Evolutionary conservation across 2,888 invertebrate genomes (phyloP).

Genomic region (Stenotaenia linearis): DNA sequence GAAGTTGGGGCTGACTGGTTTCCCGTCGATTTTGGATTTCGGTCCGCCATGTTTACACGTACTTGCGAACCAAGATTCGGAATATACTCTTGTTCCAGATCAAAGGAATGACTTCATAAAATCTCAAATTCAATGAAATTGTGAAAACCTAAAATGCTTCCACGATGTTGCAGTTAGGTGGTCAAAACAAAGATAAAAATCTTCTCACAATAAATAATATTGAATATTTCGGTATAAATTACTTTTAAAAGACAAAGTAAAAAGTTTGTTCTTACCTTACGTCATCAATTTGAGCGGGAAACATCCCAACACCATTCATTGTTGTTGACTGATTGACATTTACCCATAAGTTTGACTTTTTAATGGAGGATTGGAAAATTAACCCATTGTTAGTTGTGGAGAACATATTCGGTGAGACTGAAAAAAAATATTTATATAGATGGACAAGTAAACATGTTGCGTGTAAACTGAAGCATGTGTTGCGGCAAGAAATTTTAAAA

Average conservation of each 20-base stretch:
- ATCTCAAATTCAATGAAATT: background rate
- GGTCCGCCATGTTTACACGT: constrained; percentile 4
- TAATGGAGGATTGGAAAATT: background rate
- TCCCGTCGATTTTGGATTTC: background rate
- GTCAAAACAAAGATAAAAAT: too few relatives aligned
- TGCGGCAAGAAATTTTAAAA: too few relatives aligned
- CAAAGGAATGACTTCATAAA: background rate
- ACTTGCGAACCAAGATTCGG: background rate
- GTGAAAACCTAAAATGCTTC: too few relatives aligned
- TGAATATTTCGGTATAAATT: too few relatives aligned
- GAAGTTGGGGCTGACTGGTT: constrained; percentile 20
- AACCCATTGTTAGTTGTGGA: background rate
- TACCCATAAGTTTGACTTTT: background rate
- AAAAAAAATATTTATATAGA: background rate
- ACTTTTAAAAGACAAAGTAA: too few relatives aligned
- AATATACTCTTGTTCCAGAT: background rate
- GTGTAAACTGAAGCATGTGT: background rate
- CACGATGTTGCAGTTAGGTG: too few relatives aligned
- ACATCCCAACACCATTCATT: too few relatives aligned
- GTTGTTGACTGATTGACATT: too few relatives aligned
- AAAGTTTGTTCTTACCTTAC: too few relatives aligned
- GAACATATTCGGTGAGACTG: background rate
- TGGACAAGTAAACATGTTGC: too few relatives aligned
- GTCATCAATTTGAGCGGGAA: too few relatives aligned
- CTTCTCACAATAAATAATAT: too few relatives aligned